These are phyloP conservation scores for Montipora sp. DNA, from an alignment of 64 coral and sea anemone species.

Conservation along the genomic window DNA sequence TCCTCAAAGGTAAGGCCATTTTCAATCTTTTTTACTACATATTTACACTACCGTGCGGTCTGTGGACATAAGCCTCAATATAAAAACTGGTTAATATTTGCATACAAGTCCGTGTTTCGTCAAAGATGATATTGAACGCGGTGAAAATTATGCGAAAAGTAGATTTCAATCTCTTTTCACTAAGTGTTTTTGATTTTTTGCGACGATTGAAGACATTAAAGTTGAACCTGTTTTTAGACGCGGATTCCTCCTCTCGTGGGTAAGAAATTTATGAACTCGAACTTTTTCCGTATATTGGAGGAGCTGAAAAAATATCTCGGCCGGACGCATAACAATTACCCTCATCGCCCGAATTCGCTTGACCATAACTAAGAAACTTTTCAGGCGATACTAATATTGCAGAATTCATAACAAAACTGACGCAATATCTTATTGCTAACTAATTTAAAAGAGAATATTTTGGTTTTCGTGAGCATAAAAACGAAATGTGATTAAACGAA, in stretches of 20 bases:
- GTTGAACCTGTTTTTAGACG: neutral
- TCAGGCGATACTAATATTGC: too few species aligned
- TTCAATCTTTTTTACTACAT: slow-evolving; percentile 1
- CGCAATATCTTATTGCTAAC: neutral
- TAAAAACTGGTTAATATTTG: slow-evolving; percentile 48
- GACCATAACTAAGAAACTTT: too few species aligned
- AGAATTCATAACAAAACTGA: neutral
- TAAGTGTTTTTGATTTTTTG: slow-evolving; percentile 18
- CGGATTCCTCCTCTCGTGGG: too few species aligned
- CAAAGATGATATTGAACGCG: neutral
- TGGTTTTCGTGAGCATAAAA: neutral
- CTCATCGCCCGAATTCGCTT: too few species aligned
- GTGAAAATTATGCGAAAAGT: slow-evolving; percentile 40
- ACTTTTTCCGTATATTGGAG: neutral
- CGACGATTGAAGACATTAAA: neutral
- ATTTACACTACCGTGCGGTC: slow-evolving; percentile 36
- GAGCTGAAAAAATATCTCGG: too few species aligned
- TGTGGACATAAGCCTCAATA: slow-evolving; percentile 39
- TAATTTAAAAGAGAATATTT: neutral
- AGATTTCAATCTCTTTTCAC: neutral
- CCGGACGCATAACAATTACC: too few species aligned
- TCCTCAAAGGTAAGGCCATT: slow-evolving; percentile 31
- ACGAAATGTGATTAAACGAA: neutral
- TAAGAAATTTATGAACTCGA: neutral
- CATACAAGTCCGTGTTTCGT: slow-evolving; percentile 33